Percentiles rank a stretch among this genome's conserved stretches.
phyloP scores from a whole-genome alignment of 30 jellyfish, hydroid and myxozoan species.

The Euphysa ruthae region DNA sequence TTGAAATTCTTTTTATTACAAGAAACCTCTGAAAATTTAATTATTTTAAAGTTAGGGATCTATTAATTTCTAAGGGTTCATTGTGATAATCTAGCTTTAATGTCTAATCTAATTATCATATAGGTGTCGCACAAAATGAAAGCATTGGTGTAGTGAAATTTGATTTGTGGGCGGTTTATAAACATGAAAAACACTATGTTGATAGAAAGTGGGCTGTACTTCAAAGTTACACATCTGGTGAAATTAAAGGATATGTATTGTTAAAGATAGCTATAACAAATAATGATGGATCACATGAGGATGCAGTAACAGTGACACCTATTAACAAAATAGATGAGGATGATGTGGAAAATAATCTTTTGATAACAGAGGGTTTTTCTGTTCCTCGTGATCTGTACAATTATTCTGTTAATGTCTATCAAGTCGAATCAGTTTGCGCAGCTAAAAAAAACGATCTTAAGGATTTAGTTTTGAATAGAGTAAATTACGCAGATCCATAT shows the following conservation, averaged over 20 bases:
- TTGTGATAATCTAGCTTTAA: too few species aligned
- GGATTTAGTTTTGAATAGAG: too few species aligned
- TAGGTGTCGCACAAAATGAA: too few species aligned
- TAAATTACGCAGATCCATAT: too few species aligned
- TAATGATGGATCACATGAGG: not conserved
- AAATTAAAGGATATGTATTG: not conserved
- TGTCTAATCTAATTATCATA: too few species aligned
- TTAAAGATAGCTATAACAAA: not conserved
- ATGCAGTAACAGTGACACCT: not conserved
- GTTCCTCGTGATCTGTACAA: conserved; percentile 23
- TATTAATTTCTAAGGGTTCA: too few species aligned
- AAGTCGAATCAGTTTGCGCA: conserved; percentile 8
- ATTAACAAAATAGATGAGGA: not conserved
- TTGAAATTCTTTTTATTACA: too few species aligned
- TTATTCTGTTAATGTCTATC: not conserved
- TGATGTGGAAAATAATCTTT: not conserved
- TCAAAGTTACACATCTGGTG: not conserved
- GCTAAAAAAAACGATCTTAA: too few species aligned
- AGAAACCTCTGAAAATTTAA: too few species aligned
- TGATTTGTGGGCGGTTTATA: conserved; percentile 28
- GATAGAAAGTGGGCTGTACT: conserved; percentile 71
- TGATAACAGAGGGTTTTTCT: conserved; percentile 1
- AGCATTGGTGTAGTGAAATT: conserved; percentile 16
- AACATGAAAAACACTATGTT: conserved; percentile 31
- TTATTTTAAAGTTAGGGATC: too few species aligned